Evolutionary conservation across 2,888 invertebrate species (phyloP), one percentile per base, ranked within the genome.

Genomic region (Dolichomitus sp.): DNA sequence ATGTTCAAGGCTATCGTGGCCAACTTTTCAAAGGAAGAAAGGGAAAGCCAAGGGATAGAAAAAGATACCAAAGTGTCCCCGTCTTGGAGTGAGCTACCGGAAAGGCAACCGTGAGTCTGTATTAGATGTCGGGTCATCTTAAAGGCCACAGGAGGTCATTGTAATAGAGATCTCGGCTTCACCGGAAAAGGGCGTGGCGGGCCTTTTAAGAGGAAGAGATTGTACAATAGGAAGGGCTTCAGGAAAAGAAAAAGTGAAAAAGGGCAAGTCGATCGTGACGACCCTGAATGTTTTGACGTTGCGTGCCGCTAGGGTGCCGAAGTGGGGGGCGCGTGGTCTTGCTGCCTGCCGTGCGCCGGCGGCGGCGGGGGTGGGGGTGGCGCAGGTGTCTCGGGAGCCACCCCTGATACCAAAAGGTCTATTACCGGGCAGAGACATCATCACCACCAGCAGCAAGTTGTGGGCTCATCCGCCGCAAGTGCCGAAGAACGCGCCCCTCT

Each of bases 281-380:
- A 82, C 77, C 86, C 88, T 85, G 86, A 84, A 90, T 91, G 91
- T 91, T 91, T 91, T 87, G 91, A 91, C 88, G 88, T 83, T 88
- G 88, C 91, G 92, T 90, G 91, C 89, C 87, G 94, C 92, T 93
- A 94, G 94, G 94, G 94, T 94, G 94, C 93, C 94, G 94, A 93
- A 92, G 94, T 94, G 94, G 94, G 92, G 94, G 93, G 93, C 92
- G 91, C 93, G 91, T 94, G 93, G 93, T 92, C 93, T 92, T 92
- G 93, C 91, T 93, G 93, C 92, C 93, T 94, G 93, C 94, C 93
- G 93, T 94, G 94, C 94, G 94, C 93, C 94, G 94, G 94, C 94
- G 95, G 93, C 92, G 93, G 93, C 90, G 92, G 93, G 90, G 92
- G 92, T 91, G 92, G 92, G 91, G 93, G 91, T 90, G 91, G 88